phyloP scores from a whole-genome alignment of 2,113 vertebrate species.

The Gorsachius goisagi region DNA sequence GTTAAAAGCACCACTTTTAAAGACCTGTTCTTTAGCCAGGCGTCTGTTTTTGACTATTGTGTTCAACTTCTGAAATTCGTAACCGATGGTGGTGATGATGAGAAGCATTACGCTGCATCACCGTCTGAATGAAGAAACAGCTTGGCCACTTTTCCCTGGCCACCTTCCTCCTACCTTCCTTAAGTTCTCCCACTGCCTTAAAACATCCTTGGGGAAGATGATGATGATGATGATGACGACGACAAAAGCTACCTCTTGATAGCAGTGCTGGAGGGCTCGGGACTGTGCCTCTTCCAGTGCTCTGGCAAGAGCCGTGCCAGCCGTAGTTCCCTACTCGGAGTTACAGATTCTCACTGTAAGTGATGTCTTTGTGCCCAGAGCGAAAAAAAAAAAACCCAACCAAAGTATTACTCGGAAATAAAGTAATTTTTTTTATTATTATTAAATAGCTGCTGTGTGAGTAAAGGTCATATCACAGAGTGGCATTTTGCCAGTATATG shows the following conservation, averaged over 20 bases:
- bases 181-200: not conserved
- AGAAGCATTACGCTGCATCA: not conserved
- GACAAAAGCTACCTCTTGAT: not conserved
- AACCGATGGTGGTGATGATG: not conserved
- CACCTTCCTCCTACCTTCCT: not conserved
- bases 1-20: not conserved
- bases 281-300: not conserved
- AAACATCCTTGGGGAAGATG: not conserved
- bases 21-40: not conserved
- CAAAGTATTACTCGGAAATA: slow-evolving; percentile 37
- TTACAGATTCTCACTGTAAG: not conserved
- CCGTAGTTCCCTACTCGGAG: not conserved
- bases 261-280: not conserved
- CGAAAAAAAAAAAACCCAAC: not conserved
- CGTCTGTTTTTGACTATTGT: not conserved
- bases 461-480: slow-evolving; percentile 73
- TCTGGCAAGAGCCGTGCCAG: not conserved
- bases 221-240: not conserved
- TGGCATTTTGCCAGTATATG: slow-evolving; percentile 75
- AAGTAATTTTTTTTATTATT: slow-evolving; percentile 44
- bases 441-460: slow-evolving; percentile 59
- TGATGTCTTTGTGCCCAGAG: slow-evolving; percentile 22
- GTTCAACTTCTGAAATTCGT: not conserved
- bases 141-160: not conserved
- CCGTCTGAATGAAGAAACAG: not conserved